Conservation (phyloP, 2,113 vertebrate species). For the Noturus placidus region DNA sequence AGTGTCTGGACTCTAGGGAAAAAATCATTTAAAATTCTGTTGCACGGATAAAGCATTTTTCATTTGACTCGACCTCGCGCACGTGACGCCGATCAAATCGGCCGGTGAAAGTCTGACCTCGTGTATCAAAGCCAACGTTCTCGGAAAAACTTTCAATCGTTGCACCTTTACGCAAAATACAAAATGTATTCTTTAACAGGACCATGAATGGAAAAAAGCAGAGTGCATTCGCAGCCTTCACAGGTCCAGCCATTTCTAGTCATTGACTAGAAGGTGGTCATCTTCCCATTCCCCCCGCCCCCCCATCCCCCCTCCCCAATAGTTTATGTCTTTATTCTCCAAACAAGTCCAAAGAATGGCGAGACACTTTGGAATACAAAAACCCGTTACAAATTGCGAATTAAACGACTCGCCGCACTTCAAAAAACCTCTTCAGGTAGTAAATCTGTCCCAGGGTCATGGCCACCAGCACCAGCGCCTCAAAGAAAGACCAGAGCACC, state of each 20-base stretch:
- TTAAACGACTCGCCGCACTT: constrained; percentile 98
- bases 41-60: neutral
- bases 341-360: constrained; percentile 37
- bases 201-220: neutral
- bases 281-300: neutral
- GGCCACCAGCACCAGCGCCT: constrained; percentile 97
- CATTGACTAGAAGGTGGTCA: constrained; percentile 10
- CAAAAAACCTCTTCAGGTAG: constrained; percentile 99
- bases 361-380: constrained; percentile 40
- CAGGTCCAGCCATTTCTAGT: neutral
- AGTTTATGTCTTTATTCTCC: constrained; percentile 36
- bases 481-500: constrained; percentile 99
- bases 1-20: neutral
- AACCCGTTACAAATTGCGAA: constrained; percentile 22
- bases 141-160: constrained; percentile 1
- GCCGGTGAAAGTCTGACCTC: neutral
- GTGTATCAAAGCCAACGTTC: neutral
- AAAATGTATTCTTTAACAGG: constrained; percentile 16
- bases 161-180: constrained; percentile 34
- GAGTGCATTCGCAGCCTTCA: constrained; percentile 1
- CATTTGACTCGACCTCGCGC: neutral
- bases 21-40: neutral
- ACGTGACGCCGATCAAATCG: no score
- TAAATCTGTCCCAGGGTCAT: constrained; percentile 99
- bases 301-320: neutral